Percentiles rank a stretch among this genome's conserved stretches.
Conservation (phyloP, 2,797 vertebrate genomes). For the Rachycentron canadum region DNA sequence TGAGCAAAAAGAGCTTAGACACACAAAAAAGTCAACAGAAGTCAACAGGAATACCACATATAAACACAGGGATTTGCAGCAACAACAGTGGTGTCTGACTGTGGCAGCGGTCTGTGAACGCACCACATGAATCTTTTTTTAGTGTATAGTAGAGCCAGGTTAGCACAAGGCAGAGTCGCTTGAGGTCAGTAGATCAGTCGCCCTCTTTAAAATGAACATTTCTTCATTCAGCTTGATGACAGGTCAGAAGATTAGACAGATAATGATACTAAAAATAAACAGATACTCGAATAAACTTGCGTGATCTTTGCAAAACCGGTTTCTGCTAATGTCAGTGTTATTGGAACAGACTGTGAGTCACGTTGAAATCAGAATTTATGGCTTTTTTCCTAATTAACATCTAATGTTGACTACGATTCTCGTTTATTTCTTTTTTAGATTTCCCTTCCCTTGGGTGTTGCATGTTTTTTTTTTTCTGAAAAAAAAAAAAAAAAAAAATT, state of each 20-base stretch:
- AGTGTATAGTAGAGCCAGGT: background rate
- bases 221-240: background rate
- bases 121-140: background rate
- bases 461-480: background rate
- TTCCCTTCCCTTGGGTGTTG: background rate
- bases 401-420: background rate
- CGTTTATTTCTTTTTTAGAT: background rate
- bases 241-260: conserved; percentile 5
- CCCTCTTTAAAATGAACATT: conserved; percentile 3
- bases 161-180: background rate
- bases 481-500: no score
- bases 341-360: background rate
- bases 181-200: conserved; percentile 13
- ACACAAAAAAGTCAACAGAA: no score
- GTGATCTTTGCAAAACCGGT: background rate
- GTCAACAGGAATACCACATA: background rate
- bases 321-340: background rate
- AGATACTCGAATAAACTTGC: background rate
- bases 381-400: background rate
- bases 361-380: background rate
- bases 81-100: background rate
- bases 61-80: no score
- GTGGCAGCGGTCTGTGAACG: background rate
- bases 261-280: conserved; percentile 23
- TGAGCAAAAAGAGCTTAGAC: no score